phyloP scores from a whole-genome alignment of 1,140 invertebrate genomes.

The Eumeta japonica region DNA sequence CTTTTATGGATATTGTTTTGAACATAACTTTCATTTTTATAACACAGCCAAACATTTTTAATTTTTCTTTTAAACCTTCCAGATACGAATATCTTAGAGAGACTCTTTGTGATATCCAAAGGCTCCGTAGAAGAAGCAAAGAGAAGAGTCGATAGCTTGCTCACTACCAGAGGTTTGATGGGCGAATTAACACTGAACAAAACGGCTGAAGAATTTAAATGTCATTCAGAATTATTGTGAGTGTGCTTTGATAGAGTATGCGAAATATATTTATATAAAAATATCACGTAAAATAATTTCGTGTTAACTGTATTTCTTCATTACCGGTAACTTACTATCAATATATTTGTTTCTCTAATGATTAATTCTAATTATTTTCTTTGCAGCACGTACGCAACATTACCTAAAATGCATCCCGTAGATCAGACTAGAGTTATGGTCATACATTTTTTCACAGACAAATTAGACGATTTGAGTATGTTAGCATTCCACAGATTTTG shows the following conservation, averaged over 20 bases:
- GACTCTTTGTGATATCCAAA: constrained; percentile 19
- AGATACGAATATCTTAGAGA: constrained; percentile 14
- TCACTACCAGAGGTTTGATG: constrained; percentile 28
- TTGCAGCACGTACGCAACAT: constrained; percentile 6
- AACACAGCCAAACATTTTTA: too few species aligned
- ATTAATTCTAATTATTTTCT: too few species aligned
- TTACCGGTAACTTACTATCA: too few species aligned
- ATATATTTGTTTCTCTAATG: too few species aligned
- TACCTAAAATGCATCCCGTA: constrained; percentile 2
- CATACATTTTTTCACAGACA: constrained; percentile 27
- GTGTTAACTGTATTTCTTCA: too few species aligned
- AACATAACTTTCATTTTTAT: too few species aligned
- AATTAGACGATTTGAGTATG: constrained; percentile 28
- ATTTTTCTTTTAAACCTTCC: too few species aligned
- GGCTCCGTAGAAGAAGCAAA: constrained; percentile 29
- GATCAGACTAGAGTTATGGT: constrained; percentile 34
- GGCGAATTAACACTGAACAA: constrained; percentile 20
- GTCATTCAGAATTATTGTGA: too few species aligned
- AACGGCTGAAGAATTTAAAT: constrained; percentile 23
- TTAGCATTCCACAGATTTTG: constrained; percentile 33
- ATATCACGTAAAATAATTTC: too few species aligned
- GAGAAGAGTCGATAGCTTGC: constrained; percentile 25
- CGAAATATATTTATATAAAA: too few species aligned
- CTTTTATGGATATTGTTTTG: too few species aligned
- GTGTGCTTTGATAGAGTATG: too few species aligned